phyloP scores from a whole-genome alignment of 1,140 invertebrate genomes.

The Conus betulinus region DNA sequence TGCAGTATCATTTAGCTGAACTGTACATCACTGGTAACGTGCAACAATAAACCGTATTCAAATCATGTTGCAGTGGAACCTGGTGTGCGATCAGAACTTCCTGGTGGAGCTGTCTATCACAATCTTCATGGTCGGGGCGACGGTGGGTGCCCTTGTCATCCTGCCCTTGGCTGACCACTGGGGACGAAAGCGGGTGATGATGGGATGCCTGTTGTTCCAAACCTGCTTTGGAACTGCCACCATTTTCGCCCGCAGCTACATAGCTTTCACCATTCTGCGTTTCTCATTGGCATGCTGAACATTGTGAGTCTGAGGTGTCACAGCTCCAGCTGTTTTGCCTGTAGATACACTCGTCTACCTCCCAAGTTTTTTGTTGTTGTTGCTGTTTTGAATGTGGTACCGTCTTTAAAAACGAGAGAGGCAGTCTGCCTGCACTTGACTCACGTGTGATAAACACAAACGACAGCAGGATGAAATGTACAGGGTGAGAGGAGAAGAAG shows the following conservation, averaged over 20 bases:
- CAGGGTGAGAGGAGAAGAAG: too few relatives aligned
- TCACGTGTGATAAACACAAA: neutral
- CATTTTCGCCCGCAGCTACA: slow-evolving; percentile 62
- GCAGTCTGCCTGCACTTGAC: neutral
- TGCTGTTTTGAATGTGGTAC: neutral
- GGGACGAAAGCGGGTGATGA: slow-evolving; percentile 67
- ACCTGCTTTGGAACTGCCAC: slow-evolving; percentile 60
- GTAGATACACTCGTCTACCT: neutral
- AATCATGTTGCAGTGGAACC: slow-evolving; percentile 65
- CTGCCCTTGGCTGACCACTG: slow-evolving; percentile 89
- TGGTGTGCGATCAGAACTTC: slow-evolving; percentile 69
- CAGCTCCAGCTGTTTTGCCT: neutral
- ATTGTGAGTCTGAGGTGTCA: slow-evolving; percentile 59
- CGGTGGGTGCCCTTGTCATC: slow-evolving; percentile 87
- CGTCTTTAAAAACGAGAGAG: neutral
- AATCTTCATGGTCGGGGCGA: slow-evolving; percentile 88
- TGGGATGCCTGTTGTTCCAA: slow-evolving; percentile 72
- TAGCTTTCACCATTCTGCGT: slow-evolving; percentile 65
- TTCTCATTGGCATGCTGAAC: slow-evolving; percentile 72
- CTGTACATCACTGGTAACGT: neutral
- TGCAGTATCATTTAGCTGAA: too few relatives aligned
- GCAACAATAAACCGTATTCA: neutral
- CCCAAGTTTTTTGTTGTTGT: neutral
- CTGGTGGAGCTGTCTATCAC: slow-evolving; percentile 75
- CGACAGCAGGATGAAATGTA: too few relatives aligned